phyloP scores from a whole-genome alignment of 2,888 invertebrate genomes.

The Archips xylosteana region DNA sequence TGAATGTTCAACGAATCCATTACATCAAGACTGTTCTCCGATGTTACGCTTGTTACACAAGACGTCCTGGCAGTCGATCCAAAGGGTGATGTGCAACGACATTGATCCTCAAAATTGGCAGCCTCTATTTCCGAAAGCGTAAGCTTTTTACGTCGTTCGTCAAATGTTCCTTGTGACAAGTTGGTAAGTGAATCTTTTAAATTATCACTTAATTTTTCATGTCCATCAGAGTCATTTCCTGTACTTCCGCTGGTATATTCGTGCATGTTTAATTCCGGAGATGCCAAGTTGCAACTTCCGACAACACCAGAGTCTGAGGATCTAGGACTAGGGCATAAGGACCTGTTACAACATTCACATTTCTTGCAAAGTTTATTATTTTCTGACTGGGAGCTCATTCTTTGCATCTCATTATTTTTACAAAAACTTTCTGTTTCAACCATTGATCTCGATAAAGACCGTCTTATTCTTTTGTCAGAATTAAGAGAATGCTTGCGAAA shows the following conservation, averaged over 20 bases:
- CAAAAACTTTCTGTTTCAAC: constrained; percentile 71
- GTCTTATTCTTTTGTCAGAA: constrained; percentile 85
- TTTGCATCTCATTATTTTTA: constrained; percentile 67
- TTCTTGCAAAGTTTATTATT: constrained; percentile 66
- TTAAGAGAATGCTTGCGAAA: constrained; percentile 86
- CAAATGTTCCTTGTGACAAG: constrained; percentile 65
- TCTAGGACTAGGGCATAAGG: constrained; percentile 88
- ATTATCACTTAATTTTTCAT: constrained; percentile 65
- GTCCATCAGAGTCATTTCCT: constrained; percentile 72
- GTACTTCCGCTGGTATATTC: constrained; percentile 63
- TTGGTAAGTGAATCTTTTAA: constrained; percentile 63
- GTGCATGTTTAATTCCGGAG: constrained; percentile 87
- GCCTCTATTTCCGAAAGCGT: constrained; percentile 86
- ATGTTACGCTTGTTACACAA: constrained; percentile 84
- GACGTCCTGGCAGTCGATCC: constrained; percentile 90
- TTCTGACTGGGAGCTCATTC: constrained; percentile 81
- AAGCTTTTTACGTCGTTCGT: constrained; percentile 69
- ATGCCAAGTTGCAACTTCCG: constrained; percentile 91
- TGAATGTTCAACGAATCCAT: constrained; percentile 82
- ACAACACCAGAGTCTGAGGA: constrained; percentile 95
- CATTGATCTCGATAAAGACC: constrained; percentile 78
- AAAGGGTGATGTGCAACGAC: constrained; percentile 90
- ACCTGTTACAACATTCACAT: constrained; percentile 87
- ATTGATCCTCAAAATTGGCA: constrained; percentile 88
- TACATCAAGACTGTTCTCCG: constrained; percentile 84